These are phyloP conservation scores for Tetraodon nigroviridis DNA, from an alignment of 2,113 vertebrate species.

Conservation along the genomic window DNA sequence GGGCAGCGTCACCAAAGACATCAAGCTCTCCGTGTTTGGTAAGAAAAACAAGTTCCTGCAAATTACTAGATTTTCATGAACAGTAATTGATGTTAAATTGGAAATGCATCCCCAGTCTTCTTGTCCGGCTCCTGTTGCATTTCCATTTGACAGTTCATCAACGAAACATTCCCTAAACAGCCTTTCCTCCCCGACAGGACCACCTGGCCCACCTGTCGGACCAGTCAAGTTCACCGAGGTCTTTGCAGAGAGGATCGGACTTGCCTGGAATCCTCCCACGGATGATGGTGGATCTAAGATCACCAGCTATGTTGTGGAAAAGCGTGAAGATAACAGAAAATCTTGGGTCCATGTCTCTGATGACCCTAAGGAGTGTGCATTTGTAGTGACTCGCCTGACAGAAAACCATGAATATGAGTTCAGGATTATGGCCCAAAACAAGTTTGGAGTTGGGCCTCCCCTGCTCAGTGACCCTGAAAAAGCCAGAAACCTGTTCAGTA, in stretches of 20 bases:
- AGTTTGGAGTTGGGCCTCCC: constrained; percentile 90
- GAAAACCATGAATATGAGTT: constrained; percentile 97
- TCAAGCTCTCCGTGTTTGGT: constrained; percentile 90
- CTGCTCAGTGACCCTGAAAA: constrained; percentile 91
- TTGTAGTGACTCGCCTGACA: constrained; percentile 86
- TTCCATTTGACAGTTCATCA: background rate
- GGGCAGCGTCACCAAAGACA: constrained; percentile 87
- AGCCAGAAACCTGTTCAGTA: constrained; percentile 96
- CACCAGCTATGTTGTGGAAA: constrained; percentile 96
- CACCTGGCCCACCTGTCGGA: constrained; percentile 86
- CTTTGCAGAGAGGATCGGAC: constrained; percentile 90
- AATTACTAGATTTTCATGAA: background rate
- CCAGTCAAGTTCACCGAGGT: constrained; percentile 92
- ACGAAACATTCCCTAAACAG: too few species aligned
- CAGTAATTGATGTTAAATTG: too few species aligned
- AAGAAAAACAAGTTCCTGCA: constrained; percentile 30
- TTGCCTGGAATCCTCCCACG: constrained; percentile 89
- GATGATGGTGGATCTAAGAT: constrained; percentile 95
- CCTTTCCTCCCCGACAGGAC: constrained; percentile 72
- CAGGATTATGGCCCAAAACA: constrained; percentile 96
- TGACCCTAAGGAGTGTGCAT: constrained; percentile 90
- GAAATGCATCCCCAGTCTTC: background rate
- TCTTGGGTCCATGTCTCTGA: constrained; percentile 89
- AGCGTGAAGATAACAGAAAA: constrained; percentile 91
- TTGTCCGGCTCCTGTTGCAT: background rate